Conservation (phyloP, 2,797 vertebrate genomes). For the Gallinago stenura region DNA sequence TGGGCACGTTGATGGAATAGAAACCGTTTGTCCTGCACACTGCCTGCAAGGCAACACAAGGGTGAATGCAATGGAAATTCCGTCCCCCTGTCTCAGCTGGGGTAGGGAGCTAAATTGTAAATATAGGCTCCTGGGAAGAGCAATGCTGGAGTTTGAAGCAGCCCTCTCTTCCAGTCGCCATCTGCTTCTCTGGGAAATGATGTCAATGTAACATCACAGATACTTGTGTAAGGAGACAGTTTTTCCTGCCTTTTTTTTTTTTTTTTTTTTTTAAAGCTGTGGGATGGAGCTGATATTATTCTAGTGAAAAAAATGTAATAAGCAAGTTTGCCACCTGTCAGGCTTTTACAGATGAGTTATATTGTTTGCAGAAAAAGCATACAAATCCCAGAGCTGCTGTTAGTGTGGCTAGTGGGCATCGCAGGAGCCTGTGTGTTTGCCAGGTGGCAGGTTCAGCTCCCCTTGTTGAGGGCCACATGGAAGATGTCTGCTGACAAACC, state of each 20-base stretch:
- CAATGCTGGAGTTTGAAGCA: neutral
- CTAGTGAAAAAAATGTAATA: neutral
- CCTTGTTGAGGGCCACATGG: fast-evolving
- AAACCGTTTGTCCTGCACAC: conserved; percentile 94
- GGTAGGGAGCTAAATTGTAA: neutral
- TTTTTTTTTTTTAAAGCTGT: neutral
- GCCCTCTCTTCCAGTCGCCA: neutral
- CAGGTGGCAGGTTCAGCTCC: neutral
- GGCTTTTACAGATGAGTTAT: neutral
- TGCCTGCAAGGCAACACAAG: conserved; percentile 79
- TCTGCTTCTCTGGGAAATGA: conserved; percentile 18
- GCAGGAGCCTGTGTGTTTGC: neutral
- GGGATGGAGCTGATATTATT: neutral
- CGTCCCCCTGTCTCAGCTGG: neutral
- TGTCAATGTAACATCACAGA: neutral
- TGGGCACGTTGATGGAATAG: conserved; percentile 89
- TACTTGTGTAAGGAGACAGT: neutral
- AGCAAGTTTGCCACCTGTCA: neutral
- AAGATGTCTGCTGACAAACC: neutral
- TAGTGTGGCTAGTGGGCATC: fast-evolving
- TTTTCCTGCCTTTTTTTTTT: neutral
- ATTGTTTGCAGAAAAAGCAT: neutral
- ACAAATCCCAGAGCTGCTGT: neutral
- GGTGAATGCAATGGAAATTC: neutral
- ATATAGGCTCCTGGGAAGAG: neutral